These are phyloP conservation scores for Rhinoderma darwinii DNA, from an alignment of 2,113 vertebrate species.

Conservation along the genomic window DNA sequence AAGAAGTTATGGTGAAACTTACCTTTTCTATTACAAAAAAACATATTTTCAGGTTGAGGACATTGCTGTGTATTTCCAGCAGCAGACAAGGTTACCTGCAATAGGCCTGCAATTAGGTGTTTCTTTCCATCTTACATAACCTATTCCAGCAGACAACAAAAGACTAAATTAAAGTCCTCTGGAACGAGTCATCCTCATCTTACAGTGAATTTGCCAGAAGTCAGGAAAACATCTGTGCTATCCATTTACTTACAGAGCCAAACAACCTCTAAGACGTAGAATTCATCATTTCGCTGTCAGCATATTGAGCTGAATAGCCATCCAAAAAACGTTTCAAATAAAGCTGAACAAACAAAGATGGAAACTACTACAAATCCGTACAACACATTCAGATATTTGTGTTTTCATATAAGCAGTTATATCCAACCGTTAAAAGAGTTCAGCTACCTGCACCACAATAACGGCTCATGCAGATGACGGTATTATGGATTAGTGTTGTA, in stretches of 20 bases:
- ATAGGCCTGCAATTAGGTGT: neutral
- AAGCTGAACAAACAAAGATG: conserved; percentile 12
- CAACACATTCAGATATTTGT: neutral
- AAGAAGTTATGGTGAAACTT: neutral
- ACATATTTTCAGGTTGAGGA: neutral
- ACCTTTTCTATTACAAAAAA: neutral
- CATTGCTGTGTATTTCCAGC: neutral
- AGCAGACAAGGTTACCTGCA: neutral
- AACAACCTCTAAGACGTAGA: conserved; percentile 2
- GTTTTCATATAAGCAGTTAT: neutral
- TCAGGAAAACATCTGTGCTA: conserved; percentile 40
- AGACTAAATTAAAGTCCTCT: neutral
- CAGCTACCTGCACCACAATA: neutral
- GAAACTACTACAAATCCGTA: neutral
- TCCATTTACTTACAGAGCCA: conserved; percentile 23
- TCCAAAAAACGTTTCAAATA: conserved; percentile 19
- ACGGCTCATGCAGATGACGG: neutral
- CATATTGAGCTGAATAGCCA: conserved; percentile 19
- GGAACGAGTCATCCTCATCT: conserved; percentile 39
- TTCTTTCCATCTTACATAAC: conserved; percentile 37
- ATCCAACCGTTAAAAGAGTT: too few species aligned
- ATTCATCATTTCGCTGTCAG: conserved; percentile 6
- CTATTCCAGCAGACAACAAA: conserved; percentile 29
- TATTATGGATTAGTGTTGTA: neutral
- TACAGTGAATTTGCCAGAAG: conserved; percentile 37